Conservation (phyloP, 2,888 invertebrate species). For the Capitulum mitella region DNA sequence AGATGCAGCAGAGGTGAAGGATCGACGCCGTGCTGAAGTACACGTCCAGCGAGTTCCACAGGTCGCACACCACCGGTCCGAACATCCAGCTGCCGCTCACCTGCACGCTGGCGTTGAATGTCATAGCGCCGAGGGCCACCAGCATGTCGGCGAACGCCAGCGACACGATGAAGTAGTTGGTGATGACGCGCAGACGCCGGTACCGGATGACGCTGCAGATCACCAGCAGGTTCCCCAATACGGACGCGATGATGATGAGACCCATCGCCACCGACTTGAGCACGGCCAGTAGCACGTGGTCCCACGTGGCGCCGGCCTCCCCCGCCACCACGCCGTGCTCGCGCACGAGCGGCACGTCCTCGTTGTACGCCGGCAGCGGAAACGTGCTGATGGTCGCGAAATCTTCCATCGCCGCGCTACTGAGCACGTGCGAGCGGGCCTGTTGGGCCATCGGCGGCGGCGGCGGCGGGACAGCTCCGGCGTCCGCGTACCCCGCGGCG, state of each 20-base stretch:
- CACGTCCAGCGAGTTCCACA: slow-evolving; percentile 90
- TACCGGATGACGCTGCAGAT: slow-evolving; percentile 56
- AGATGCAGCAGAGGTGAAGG: slow-evolving; percentile 86
- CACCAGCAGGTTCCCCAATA: slow-evolving; percentile 35
- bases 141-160: slow-evolving; percentile 88
- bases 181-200: slow-evolving; percentile 74
- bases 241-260: slow-evolving; percentile 33
- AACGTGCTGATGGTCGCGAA: background rate
- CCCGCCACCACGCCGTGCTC: slow-evolving; percentile 24
- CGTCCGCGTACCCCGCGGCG: background rate
- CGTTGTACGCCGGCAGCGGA: background rate
- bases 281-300: slow-evolving; percentile 27
- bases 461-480: background rate
- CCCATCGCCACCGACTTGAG: slow-evolving; percentile 33
- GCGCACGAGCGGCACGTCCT: slow-evolving; percentile 25
- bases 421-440: background rate
- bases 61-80: slow-evolving; percentile 82
- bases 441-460: background rate
- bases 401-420: background rate
- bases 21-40: slow-evolving; percentile 73
- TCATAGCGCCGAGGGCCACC: slow-evolving; percentile 86
- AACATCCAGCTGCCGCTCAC: slow-evolving; percentile 80
- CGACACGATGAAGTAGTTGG: slow-evolving; percentile 93
- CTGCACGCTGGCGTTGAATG: slow-evolving; percentile 83
- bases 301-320: background rate